Evolutionary conservation across 2,113 vertebrate genomes (phyloP).

Genomic region (Macroglossus sobrinus): DNA sequence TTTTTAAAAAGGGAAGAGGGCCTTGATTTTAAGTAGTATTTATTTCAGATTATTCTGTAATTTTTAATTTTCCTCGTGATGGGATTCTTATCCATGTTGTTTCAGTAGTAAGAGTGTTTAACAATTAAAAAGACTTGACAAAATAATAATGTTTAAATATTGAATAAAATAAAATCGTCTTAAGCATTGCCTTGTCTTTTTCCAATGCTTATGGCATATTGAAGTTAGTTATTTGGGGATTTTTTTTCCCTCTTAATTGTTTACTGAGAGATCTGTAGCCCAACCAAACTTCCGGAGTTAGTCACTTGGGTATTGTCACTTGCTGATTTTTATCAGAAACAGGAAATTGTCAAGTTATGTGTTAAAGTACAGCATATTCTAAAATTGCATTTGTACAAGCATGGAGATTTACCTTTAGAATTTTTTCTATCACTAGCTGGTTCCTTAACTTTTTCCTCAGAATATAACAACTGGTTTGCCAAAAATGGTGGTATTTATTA

Average conservation of each 20-base stretch:
- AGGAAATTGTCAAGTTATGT: constrained; percentile 70
- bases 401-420: constrained; percentile 47
- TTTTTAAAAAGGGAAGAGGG: not conserved
- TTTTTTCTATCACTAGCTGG: not conserved
- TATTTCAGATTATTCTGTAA: not conserved
- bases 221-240: constrained; percentile 35
- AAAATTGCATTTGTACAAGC: constrained; percentile 35
- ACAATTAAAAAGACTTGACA: constrained; percentile 4
- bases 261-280: constrained; percentile 54
- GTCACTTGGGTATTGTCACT: constrained; percentile 70
- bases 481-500: not conserved
- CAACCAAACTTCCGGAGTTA: constrained; percentile 71
- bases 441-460: not conserved
- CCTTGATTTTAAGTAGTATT: not conserved
- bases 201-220: not conserved
- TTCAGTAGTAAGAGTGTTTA: constrained; percentile 10
- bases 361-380: constrained; percentile 55
- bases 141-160: not conserved
- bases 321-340: constrained; percentile 73
- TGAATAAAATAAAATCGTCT: not conserved
- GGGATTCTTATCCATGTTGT: not conserved
- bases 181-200: constrained; percentile 25
- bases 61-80: not conserved
- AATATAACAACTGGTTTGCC: constrained; percentile 1
- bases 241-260: constrained; percentile 53